Base-by-base conservation (phyloP, 2,888 invertebrate genomes). In the Andrena haemorrhoa region DNA sequence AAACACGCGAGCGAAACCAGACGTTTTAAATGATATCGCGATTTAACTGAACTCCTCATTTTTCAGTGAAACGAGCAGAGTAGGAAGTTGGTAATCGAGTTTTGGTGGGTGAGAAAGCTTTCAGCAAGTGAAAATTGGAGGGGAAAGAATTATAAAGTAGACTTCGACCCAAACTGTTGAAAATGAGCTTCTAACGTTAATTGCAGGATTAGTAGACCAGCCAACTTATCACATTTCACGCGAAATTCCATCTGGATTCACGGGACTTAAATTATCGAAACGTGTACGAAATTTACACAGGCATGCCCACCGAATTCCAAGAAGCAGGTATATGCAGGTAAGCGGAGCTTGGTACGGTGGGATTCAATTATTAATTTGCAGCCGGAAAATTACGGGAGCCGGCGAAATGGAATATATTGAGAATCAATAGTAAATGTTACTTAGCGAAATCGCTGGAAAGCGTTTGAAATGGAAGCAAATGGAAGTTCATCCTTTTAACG, bases 281-380 rank as follows among this genome's bases (percentile, higher is more conserved):
- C 61, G 41, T 41, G 35, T 35, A 26, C n/a, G 29, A 66, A 66
- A 64, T 77, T 53, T 58, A 6, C 12, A 20, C 16, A 5, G 1
- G 16, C 20, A 0, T 26, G 31, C 6, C 31, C 12, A 10, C 23
- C 16, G 20, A n/a, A 26, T 61, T 65, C 47, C 61, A 20, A 31
- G 53, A 3, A 12, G 31, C 23, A 26, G 47, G 61, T 49, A 29
- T 23, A 10, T 10, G 16, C 4, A 16, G 41, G 5, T 41, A 1
- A 63, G 23, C 8, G 4, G 2, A n/a, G n/a, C 12, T 29, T 10
- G 1, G 8, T 26, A 31, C 47, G 41, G 47, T 4, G 0, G 35
- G 33, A 79, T 68, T 53, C 41, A 41, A 80, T 80, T 80, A 80
- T 61, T 80, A 71, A 80, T 80, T 73, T 31, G 29, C 2, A 41